phyloP scores from a whole-genome alignment of 2,888 invertebrate genomes.

The Lochmaea crataegi region DNA sequence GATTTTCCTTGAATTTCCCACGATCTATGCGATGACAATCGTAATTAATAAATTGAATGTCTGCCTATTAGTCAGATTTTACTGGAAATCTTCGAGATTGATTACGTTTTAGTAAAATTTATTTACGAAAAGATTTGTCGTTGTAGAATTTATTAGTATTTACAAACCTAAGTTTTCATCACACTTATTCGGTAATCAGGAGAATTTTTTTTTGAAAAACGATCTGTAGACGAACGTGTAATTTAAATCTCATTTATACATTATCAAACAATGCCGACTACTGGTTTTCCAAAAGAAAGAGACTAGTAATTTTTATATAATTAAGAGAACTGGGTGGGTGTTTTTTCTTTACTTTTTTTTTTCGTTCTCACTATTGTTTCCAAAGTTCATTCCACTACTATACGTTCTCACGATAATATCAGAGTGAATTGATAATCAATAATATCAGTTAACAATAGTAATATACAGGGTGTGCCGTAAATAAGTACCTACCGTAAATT shows the following conservation, averaged over 20 bases:
- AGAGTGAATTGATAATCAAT: neutral
- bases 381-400: neutral
- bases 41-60: conserved; percentile 24
- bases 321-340: neutral
- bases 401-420: neutral
- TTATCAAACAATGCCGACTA: neutral
- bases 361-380: neutral
- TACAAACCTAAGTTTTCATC: too few species aligned
- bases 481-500: too few species aligned
- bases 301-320: neutral
- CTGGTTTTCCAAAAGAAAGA: neutral
- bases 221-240: neutral
- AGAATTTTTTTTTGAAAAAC: neutral
- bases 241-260: conserved; percentile 12
- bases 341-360: neutral
- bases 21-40: conserved; percentile 32
- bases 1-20: conserved; percentile 21
- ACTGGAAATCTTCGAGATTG: too few species aligned
- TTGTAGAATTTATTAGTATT: too few species aligned
- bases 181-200: neutral
- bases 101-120: too few species aligned
- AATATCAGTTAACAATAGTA: neutral
- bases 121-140: too few species aligned
- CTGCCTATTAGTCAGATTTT: too few species aligned
- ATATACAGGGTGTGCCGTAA: too few species aligned